Evolutionary conservation across 2,797 vertebrate species (phyloP), one percentile per base, ranked within the genome.

Genomic region (Notolabrus celidotus): DNA sequence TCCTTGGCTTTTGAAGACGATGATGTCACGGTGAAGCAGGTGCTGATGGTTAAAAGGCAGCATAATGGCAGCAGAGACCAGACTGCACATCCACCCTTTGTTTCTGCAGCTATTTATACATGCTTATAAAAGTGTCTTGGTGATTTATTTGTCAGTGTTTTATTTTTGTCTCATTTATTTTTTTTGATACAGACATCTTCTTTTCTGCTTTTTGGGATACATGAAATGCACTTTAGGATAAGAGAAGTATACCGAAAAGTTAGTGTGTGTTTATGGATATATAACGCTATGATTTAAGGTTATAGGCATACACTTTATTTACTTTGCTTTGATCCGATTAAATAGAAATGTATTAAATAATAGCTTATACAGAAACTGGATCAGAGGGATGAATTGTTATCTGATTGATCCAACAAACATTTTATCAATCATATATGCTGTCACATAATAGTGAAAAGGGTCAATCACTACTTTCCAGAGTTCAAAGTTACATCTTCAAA

Each of bases 1-100:
- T 85, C 70, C 47, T 71, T 72, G 71, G 50, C 53, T 73, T 77
- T 72, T 74, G 71, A 56, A 69, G 58, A 84, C 73, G 38, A 79
- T 82, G 86, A 88, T 84, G 84, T 92, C 81, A 88, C 41, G 0
- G 7, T 41, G 68, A 77, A 85, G 77, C 78, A 79, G 86, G 84
- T 75, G 68, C 58, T 75, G 16, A 27, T 62, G 72, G 56, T 66
- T 74, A 65, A 78, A 67, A 74, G 64, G 64, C 31, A 55, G 58
- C 59, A 60, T 76, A 51, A 79, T 84, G 33, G 64, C 33, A 46
- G 7, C 38, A 14, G 27, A 64, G 31, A 46, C 42, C 10, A 16
- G 14, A 16, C 14, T 7, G 1, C 22, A 8, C 10, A 1, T 1
- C 42, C 34, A 49, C 27, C 27, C 16, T 29, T 34, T 60, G 39